Base-by-base conservation (phyloP, 2,888 invertebrate species). In the Laspeyria flexula region DNA sequence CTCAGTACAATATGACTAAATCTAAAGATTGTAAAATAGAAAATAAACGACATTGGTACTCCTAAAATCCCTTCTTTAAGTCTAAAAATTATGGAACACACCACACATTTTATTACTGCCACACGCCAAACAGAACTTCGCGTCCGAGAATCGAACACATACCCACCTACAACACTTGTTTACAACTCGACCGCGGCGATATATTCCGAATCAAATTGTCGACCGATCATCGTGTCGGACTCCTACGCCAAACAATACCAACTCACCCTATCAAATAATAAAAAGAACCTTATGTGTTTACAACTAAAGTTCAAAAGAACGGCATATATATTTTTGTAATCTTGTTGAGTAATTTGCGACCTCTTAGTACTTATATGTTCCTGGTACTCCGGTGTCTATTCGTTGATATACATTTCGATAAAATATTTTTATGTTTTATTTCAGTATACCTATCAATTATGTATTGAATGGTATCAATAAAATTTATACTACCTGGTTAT, bases 171-270 rank as follows among this genome's bases (percentile, higher is more conserved):
- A 76, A 47, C 71, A 71, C 79, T 81, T 89, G 88, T 90, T 90
- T 87, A 88, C 87, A 86, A 74, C 82, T 68, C 60, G 59, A 72
- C 78, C 75, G 72, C 57, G 68, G 75, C 87, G 77, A 89, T 89
- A 89, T 86, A 87, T 90, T 89, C 72, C 73, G 77, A 81, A 85
- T 88, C 85, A 86, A 89, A 90, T 88, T 85, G 88, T 88, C 86
- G 79, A 82, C 77, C 81, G 83, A 86, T 88, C 88, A 88, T 81
- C 88, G 77, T 86, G 88, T 87, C 65, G 60, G 46, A 80, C 88
- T 77, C 88, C 88, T 82, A 90, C 90, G 85, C 86, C 60, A 44
- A 38, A 65, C 71, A 71, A 71, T 47, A 49, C 64, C 63, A 50
- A 49, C 12, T 35, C 27, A 10, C 40, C 16, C 31, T 3, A 6